Base-by-base conservation (phyloP, 2,113 vertebrate genomes). In the Ammodytes marinus region DNA sequence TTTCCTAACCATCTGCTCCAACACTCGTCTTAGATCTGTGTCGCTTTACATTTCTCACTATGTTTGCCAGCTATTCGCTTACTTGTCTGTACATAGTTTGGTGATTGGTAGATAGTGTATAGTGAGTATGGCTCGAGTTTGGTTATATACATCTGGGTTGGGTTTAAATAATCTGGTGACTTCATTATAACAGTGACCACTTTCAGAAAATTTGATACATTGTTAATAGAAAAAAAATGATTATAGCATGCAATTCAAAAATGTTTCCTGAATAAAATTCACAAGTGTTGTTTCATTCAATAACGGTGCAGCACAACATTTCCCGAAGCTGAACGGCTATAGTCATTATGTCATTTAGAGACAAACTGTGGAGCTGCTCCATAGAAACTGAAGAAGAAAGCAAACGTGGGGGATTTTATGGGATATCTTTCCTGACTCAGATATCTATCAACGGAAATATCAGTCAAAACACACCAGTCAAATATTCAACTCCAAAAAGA, bases 401-500 rank as follows among this genome's bases (percentile, higher is more conserved):
- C 60, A 52, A 10, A 27, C 11, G 5, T 19, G 4, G 8, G 27
- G 63, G n/a, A 37, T 59, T 75, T 63, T 37, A 42, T 5, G 13
- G 14, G 50, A 52, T 13, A 59, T 4, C 43, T 58, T 69, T 59
- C 42, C 37, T 54, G 66, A 74, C 45, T 79, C 70, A 9, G 12
- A 72, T 52, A 75, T 71, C 55, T 27, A 69, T 54, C 9, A 69
- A 50, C 40, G 6, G 46, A 53, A 74, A 49, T n/a, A 12, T 45
- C 60, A 46, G 35, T 15, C 2, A 54, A 49, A 50, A 54, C n/a
- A 8, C 65, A 35, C 27, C 19, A 8, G 46, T n/a, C 35, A 40
- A 17, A 11, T 47, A 55, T 63, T 4, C 0, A 14, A 6, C 12
- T 42, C 7, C 3, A 19, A 19, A 27, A 55, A 68, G 39, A n/a